Evolutionary conservation across 2,888 invertebrate genomes (phyloP).

Genomic region (Ornithoptera alexandrae): DNA sequence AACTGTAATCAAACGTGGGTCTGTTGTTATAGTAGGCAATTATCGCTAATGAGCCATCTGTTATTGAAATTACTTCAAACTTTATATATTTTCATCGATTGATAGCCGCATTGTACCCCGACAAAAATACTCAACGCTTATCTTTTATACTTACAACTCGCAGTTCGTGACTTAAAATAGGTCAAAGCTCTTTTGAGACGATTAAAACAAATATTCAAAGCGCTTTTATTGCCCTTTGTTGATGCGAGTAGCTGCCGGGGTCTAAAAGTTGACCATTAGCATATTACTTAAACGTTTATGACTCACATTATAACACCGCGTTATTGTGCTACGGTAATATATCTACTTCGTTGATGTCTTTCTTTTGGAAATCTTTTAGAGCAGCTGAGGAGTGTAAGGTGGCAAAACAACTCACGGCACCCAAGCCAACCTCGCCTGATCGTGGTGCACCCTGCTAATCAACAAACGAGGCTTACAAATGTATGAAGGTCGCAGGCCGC

Average conservation of each 20-base stretch:
- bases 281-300: conserved; percentile 1
- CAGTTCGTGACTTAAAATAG: conserved; percentile 30
- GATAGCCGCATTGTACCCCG: neutral
- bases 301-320: neutral
- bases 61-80: too few species aligned
- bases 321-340: neutral
- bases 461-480: too few species aligned
- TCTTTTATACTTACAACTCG: conserved; percentile 7
- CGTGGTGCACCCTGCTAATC: too few species aligned
- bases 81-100: too few species aligned
- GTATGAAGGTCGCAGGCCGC: too few species aligned
- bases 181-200: conserved; percentile 31
- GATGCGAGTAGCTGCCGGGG: neutral
- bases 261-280: conserved; percentile 12
- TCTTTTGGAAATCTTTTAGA: neutral
- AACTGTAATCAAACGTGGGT: too few species aligned
- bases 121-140: conserved; percentile 16
- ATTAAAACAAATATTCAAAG: conserved; percentile 28
- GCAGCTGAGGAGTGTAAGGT: neutral
- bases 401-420: too few species aligned
- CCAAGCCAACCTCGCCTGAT: too few species aligned
- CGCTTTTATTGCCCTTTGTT: conserved; percentile 29
- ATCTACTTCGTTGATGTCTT: conserved; percentile 2
- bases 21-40: too few species aligned
- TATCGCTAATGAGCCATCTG: too few species aligned